These are phyloP conservation scores for Conomelus anceps DNA, from an alignment of 2,888 invertebrate species.

Conservation along the genomic window DNA sequence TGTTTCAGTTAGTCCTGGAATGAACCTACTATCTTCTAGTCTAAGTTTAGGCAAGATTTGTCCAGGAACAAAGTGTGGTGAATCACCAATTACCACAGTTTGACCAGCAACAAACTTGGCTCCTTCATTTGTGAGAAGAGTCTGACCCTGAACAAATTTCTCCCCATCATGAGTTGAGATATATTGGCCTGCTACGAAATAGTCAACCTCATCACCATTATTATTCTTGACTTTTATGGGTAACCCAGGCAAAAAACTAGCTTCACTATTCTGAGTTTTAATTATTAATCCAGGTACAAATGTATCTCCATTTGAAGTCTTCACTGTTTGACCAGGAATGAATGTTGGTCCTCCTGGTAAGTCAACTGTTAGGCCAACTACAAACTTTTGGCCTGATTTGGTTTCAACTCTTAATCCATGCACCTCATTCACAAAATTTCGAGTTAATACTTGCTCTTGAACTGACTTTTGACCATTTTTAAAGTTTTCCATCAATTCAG, in stretches of 20 bases:
- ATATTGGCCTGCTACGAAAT: slow-evolving; percentile 63
- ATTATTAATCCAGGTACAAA: slow-evolving; percentile 70
- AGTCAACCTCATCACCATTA: slow-evolving; percentile 47
- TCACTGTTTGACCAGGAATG: slow-evolving; percentile 68
- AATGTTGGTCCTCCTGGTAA: slow-evolving; percentile 69
- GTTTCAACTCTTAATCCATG: slow-evolving; percentile 68
- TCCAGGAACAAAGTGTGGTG: slow-evolving; percentile 60
- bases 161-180: slow-evolving; percentile 61
- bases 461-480: slow-evolving; percentile 63
- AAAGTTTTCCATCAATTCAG: slow-evolving; percentile 61
- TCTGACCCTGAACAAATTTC: slow-evolving; percentile 64
- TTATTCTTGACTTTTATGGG: slow-evolving; percentile 53
- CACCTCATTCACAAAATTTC: slow-evolving; percentile 65
- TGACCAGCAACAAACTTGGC: slow-evolving; percentile 72
- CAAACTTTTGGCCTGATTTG: slow-evolving; percentile 63
- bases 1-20: slow-evolving; percentile 65
- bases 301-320: slow-evolving; percentile 55
- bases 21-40: slow-evolving; percentile 54
- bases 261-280: slow-evolving; percentile 58
- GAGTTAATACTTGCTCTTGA: slow-evolving; percentile 61
- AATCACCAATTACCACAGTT: slow-evolving; percentile 60
- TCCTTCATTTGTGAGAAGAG: slow-evolving; percentile 60
- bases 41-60: slow-evolving; percentile 45
- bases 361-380: slow-evolving; percentile 71
- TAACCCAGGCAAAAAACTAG: slow-evolving; percentile 60